These are phyloP conservation scores for Laspeyria flexula DNA, from an alignment of 2,888 invertebrate species.

Conservation along the genomic window DNA sequence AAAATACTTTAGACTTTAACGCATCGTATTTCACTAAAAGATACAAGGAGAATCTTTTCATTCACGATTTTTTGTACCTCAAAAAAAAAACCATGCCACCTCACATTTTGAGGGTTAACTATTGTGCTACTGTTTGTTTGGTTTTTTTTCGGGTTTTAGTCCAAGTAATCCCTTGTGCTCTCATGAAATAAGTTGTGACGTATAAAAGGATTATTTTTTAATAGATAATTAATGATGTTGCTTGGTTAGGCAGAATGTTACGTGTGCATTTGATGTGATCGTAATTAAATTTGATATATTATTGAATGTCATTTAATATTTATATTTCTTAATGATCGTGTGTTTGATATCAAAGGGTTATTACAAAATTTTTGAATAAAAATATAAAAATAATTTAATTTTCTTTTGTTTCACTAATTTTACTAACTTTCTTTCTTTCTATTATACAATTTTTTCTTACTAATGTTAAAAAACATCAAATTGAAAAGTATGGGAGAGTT, in stretches of 20 bases:
- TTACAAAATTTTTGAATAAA: no score
- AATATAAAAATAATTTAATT: no score
- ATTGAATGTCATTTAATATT: background rate
- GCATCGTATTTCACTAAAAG: background rate
- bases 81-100: constrained; percentile 55
- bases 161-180: constrained; percentile 83
- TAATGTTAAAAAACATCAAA: no score
- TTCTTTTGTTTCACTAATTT: no score
- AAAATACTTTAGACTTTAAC: background rate
- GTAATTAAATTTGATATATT: constrained; percentile 8
- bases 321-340: background rate
- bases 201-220: constrained; percentile 83
- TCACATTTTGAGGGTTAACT: constrained; percentile 63
- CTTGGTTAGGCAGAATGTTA: constrained; percentile 52
- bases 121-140: constrained; percentile 74
- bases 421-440: no score
- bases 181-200: constrained; percentile 78
- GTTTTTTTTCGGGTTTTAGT: constrained; percentile 79
- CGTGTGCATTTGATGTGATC: constrained; percentile 43
- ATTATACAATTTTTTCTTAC: no score
- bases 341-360: no score
- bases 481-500: no score
- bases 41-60: constrained; percentile 20
- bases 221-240: constrained; percentile 83
- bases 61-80: constrained; percentile 50